Percentiles rank a stretch among this genome's conserved stretches.
Conservation (phyloP, 2,113 vertebrate species). For the Tringa solitaria region DNA sequence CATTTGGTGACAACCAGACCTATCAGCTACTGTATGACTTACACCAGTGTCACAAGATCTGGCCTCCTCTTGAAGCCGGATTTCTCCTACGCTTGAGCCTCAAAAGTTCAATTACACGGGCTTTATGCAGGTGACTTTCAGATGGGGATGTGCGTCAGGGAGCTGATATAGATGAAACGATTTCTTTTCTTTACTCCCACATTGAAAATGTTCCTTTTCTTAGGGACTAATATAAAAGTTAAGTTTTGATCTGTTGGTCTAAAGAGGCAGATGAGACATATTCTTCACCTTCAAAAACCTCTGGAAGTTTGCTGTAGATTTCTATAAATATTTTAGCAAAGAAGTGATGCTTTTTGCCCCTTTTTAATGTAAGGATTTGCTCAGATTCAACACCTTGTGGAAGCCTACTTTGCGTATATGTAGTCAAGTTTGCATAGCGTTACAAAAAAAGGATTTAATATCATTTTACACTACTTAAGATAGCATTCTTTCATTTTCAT, state of each 20-base stretch:
- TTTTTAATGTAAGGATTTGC: not conserved
- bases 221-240: not conserved
- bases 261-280: not conserved
- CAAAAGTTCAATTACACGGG: not conserved
- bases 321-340: conserved; percentile 49
- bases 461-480: not conserved
- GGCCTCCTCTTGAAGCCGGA: not conserved
- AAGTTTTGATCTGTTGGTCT: not conserved
- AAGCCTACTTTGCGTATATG: not conserved
- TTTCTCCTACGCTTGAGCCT: not conserved
- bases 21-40: not conserved
- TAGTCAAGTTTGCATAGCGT: not conserved
- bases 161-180: not conserved
- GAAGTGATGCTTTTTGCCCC: not conserved
- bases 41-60: not conserved
- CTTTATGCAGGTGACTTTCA: not conserved
- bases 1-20: not conserved
- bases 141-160: not conserved
- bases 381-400: not conserved
- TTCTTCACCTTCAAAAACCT: conserved; percentile 22
- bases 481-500: not conserved
- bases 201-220: not conserved
- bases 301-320: not conserved
- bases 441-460: not conserved
- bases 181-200: not conserved